Evolutionary conservation across 1,140 invertebrate species (phyloP).

Genomic region (Drosophila lowei): DNA sequence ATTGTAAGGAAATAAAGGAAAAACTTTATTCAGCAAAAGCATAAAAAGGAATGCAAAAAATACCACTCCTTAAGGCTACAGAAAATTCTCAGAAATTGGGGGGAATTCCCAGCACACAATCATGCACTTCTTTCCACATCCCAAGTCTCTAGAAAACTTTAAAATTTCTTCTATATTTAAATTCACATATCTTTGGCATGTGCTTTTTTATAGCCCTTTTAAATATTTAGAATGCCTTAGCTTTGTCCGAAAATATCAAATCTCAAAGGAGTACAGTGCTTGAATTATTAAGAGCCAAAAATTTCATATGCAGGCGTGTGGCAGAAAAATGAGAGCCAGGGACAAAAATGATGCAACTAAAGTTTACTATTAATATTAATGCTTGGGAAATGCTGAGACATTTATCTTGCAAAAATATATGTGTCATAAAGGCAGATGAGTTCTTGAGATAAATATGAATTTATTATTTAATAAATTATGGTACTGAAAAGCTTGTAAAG

Average conservation of each 20-base stretch:
- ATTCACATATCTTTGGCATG: not conserved
- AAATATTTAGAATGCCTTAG: conserved; percentile 25
- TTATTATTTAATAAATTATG: too few relatives aligned
- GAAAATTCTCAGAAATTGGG: too few relatives aligned
- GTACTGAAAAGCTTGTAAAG: too few relatives aligned
- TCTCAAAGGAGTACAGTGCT: conserved; percentile 14
- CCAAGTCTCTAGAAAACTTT: not conserved
- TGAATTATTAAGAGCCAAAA: conserved; percentile 18
- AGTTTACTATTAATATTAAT: conserved; percentile 45
- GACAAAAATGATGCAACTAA: not conserved
- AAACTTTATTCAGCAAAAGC: conserved; percentile 11
- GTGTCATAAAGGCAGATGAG: too few relatives aligned
- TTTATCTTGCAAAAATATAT: not conserved
- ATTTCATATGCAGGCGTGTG: conserved; percentile 34
- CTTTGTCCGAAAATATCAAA: conserved; percentile 18
- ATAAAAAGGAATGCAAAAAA: conserved; percentile 41
- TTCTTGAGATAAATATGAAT: too few relatives aligned
- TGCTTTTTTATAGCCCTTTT: conserved; percentile 16
- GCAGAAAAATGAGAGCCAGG: not conserved
- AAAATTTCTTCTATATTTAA: not conserved
- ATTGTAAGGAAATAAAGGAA: conserved; percentile 13
- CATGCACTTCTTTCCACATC: not conserved
- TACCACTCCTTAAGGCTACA: not conserved
- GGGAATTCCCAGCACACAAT: not conserved
- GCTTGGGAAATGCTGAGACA: conserved; percentile 37